Conservation (phyloP, 2,113 vertebrate species). For the Sebastes schlegelii region DNA sequence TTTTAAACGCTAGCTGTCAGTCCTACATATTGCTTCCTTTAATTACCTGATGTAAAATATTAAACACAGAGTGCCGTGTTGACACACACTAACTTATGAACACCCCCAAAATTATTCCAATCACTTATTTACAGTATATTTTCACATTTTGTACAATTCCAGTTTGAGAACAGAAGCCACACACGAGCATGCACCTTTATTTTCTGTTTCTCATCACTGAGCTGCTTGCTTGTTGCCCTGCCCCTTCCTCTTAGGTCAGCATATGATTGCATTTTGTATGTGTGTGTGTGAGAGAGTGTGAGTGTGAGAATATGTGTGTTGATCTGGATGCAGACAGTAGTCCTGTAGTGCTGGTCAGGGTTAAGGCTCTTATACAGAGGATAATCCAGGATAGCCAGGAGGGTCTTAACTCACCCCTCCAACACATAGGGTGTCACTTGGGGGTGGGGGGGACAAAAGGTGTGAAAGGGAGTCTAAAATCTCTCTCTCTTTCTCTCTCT, state of each 20-base stretch:
- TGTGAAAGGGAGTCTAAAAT: constrained; percentile 56
- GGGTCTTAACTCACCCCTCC: constrained; percentile 74
- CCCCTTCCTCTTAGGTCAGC: constrained; percentile 40
- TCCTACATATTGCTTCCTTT: too few species aligned
- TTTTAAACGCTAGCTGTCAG: too few species aligned
- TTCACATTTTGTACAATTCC: not conserved
- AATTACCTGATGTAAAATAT: not conserved
- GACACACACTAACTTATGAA: not conserved
- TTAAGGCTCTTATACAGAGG: constrained; percentile 78
- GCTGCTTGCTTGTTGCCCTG: constrained; percentile 6
- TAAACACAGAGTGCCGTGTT: not conserved
- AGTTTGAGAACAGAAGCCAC: not conserved
- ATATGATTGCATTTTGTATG: constrained; percentile 54
- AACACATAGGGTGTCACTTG: constrained; percentile 69
- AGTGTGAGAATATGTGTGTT: constrained; percentile 35
- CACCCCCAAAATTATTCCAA: not conserved
- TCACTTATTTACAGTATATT: not conserved
- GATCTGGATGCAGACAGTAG: constrained; percentile 61
- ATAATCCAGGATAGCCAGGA: constrained; percentile 74
- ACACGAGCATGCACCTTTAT: not conserved
- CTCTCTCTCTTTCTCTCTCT: not conserved
- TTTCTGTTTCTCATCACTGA: not conserved
- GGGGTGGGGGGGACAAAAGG: constrained; percentile 17
- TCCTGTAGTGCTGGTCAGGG: constrained; percentile 49
- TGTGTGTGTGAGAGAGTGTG: constrained; percentile 5